Evolutionary conservation across 2,113 vertebrate species (phyloP).

Genomic region (Illadopsis cleaveri): DNA sequence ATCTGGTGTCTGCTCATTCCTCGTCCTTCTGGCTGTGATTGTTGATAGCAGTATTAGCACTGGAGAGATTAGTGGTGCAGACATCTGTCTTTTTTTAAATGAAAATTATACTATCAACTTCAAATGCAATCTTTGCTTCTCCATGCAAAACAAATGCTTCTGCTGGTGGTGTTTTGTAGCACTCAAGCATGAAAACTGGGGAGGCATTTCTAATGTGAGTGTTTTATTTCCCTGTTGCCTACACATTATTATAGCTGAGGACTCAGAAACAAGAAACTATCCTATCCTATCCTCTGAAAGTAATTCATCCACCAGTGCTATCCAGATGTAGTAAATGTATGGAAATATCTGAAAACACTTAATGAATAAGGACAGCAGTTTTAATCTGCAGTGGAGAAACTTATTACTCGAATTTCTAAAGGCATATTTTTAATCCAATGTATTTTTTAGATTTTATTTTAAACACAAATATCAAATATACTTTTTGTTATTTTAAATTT

Average conservation of each 20-base stretch:
- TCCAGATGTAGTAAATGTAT: not conserved
- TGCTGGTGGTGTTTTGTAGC: not conserved
- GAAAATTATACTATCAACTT: not conserved
- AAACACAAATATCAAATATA: not conserved
- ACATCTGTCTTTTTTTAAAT: not conserved
- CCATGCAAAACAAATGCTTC: not conserved
- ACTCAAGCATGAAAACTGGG: not conserved
- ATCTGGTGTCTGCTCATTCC: not conserved
- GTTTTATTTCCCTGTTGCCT: not conserved
- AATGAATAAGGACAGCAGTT: not conserved
- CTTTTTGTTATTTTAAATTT: not conserved
- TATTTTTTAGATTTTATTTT: not conserved
- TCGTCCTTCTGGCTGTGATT: not conserved
- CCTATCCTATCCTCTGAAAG: not conserved
- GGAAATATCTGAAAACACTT: not conserved
- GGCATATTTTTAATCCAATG: not conserved
- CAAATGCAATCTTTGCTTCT: not conserved
- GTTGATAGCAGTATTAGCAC: not conserved
- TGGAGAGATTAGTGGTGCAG: not conserved
- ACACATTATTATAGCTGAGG: not conserved
- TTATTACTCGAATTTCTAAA: not conserved
- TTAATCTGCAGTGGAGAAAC: not conserved
- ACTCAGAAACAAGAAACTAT: not conserved
- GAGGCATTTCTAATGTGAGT: not conserved
- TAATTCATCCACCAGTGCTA: not conserved